Percentiles rank a stretch among this genome's conserved stretches.
Conservation (phyloP, 2,888 invertebrate genomes). For the Stegana nigrithorax region DNA sequence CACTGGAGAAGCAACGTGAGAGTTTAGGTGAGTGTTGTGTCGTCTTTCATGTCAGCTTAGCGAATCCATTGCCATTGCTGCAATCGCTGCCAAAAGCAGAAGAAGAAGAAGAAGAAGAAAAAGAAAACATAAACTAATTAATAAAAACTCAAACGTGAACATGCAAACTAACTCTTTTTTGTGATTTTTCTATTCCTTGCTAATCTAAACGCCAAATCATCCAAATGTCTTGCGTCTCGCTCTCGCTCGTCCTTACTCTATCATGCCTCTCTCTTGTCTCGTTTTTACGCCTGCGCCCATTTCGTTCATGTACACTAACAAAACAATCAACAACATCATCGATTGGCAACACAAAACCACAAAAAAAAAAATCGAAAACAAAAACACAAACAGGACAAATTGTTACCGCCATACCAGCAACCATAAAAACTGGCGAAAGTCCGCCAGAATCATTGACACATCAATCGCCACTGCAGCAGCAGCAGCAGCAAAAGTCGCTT, state of each 20-base stretch:
- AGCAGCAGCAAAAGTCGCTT: constrained; percentile 32
- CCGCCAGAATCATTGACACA: constrained; percentile 63
- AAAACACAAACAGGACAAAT: constrained; percentile 62
- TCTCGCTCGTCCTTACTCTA: too few relatives aligned
- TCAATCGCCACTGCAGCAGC: constrained; percentile 32
- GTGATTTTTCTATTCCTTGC: constrained; percentile 45
- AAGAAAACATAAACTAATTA: background rate
- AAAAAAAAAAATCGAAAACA: background rate
- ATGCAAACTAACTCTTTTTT: constrained; percentile 41
- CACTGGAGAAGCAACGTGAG: constrained; percentile 59
- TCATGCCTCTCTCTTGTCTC: constrained; percentile 30
- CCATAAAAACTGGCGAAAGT: constrained; percentile 65
- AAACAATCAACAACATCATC: constrained; percentile 27
- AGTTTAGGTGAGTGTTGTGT: constrained; percentile 56
- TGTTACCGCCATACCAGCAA: constrained; percentile 68
- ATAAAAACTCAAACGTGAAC: too few relatives aligned
- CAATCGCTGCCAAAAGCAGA: constrained; percentile 1
- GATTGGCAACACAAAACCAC: constrained; percentile 26
- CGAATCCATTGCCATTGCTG: background rate
- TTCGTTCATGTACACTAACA: constrained; percentile 37
- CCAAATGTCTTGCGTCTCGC: constrained; percentile 5
- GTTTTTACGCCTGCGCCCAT: constrained; percentile 43
- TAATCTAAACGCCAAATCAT: constrained; percentile 28
- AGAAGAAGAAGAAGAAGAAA: constrained; percentile 18
- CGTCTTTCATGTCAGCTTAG: too few relatives aligned